A percentile compares a stretch with the other conserved stretches of the same genome.
phyloP scores from a whole-genome alignment of 2,113 vertebrate species.

The Azemiops feae region DNA sequence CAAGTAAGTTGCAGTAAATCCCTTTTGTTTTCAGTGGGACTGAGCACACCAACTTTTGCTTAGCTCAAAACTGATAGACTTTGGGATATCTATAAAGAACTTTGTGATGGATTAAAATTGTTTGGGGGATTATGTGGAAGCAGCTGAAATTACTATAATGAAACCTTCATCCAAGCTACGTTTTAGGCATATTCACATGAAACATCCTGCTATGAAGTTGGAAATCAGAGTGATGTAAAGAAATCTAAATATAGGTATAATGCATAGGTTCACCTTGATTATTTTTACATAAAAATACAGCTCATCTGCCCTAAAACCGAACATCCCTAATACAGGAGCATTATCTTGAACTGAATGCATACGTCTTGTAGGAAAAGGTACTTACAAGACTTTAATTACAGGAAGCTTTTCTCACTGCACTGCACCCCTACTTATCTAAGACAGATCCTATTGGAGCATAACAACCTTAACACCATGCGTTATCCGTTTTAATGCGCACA shows the following conservation, averaged over 20 bases:
- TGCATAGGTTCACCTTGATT: neutral
- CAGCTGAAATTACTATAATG: neutral
- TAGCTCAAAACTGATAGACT: neutral
- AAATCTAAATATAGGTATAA: constrained; percentile 8
- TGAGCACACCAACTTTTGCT: neutral
- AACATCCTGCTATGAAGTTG: neutral
- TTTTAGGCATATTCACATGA: neutral
- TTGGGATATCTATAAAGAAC: neutral
- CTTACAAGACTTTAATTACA: constrained; percentile 11
- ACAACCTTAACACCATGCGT: neutral
- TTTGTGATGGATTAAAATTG: neutral
- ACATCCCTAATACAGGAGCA: neutral
- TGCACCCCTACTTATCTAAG: neutral
- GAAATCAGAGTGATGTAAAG: neutral
- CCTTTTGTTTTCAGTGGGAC: neutral
- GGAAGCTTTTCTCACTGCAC: neutral
- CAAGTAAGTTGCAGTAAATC: neutral
- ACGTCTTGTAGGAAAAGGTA: neutral
- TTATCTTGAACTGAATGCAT: neutral
- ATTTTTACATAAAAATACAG: neutral
- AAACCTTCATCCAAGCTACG: neutral
- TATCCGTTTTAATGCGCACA: neutral
- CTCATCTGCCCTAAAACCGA: neutral
- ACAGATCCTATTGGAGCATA: neutral
- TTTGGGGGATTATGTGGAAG: neutral